Percentiles rank a stretch among this genome's conserved stretches.
Conservation (phyloP, 2,113 vertebrate genomes). For the human region DNA sequence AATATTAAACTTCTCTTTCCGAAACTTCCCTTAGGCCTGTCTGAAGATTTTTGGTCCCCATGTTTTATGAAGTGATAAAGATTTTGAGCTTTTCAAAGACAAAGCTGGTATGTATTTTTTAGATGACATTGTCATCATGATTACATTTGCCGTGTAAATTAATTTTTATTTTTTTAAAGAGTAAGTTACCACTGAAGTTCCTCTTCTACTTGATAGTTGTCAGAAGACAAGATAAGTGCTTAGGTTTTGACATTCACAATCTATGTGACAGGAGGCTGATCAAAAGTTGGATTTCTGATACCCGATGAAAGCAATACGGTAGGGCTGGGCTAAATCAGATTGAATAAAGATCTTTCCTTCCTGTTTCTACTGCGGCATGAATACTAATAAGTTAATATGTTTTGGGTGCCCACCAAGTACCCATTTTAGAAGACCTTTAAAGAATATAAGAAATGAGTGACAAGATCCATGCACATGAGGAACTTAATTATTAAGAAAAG, state of each 20-base stretch:
- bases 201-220: not conserved
- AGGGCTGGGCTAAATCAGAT: not conserved
- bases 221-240: not conserved
- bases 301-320: accelerated
- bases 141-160: not conserved
- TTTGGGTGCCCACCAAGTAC: not conserved
- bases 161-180: conserved; percentile 20
- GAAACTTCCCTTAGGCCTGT: not conserved
- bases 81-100: not conserved
- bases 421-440: too few relatives aligned
- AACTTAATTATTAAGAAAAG: not conserved
- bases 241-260: not conserved
- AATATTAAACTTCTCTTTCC: not conserved
- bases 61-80: conserved; percentile 4
- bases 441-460: not conserved
- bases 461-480: not conserved
- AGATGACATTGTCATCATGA: not conserved
- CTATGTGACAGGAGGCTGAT: not conserved
- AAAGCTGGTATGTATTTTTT: not conserved
- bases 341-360: not conserved
- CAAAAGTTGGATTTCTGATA: not conserved
- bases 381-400: not conserved
- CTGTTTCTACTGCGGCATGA: not conserved
- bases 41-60: not conserved
- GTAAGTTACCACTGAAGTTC: not conserved